Base-by-base conservation (phyloP, 2,797 vertebrate species). In the Myotis planiceps region DNA sequence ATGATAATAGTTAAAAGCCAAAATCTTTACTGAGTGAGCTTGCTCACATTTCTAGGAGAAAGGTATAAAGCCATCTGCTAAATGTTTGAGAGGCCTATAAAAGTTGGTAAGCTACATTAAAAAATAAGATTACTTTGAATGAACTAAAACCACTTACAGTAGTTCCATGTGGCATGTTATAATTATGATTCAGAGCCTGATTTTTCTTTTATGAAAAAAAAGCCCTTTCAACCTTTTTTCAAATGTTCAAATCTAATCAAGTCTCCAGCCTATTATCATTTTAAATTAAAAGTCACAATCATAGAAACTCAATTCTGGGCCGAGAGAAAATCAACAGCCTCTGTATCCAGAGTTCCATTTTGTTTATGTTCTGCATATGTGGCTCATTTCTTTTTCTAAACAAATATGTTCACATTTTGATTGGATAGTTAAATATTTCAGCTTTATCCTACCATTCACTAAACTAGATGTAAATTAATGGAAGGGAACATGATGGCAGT, bases 271-370 rank as follows among this genome's bases (percentile, higher is more conserved):
- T 32, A 86, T 93, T 94, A 90, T 92, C 66, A 86, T 76, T 95
- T 93, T 95, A 92, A 97, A 96, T 94, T 89, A 96, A 97, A 96
- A 95, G 32, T 69, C 92, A 93, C 72, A 80, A 80, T 92, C 82
- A 94, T 32, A 91, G 74, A 92, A 88, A 45, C 49, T 65, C 51
- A 88, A 19, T 88, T 90, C 60, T 13, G 58, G 68, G 39, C 49
- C 75, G 21, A 72, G 49, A 90, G 32, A 86, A 86, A 90, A 92
- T 85, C 55, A 69, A 32, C 71, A 60, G 42, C 37, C n/a, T 60
- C 42, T 63, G 25, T 25, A 60, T 15, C 45, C 60, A 65, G 82
- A 93, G 34, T 51, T 90, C 42, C 55, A 65, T 75, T 72, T 74
- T 71, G 25, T 92, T 96, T 79, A 87, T 66, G 15, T 84, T 94